Evolutionary conservation across 2,797 vertebrate species (phyloP).

Genomic region (Tapera naevia): DNA sequence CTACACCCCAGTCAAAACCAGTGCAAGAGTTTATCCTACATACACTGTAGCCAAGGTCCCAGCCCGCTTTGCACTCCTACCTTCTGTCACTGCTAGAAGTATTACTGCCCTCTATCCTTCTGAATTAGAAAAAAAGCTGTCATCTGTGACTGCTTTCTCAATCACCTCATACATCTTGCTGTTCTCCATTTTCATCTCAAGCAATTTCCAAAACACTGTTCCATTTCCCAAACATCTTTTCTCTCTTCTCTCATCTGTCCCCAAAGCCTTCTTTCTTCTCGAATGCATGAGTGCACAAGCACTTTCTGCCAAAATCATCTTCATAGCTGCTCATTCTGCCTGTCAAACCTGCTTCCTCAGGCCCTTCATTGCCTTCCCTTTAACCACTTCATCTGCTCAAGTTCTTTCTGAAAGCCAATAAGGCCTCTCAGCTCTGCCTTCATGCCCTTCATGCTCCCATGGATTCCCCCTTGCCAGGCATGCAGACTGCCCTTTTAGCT

Average conservation of each 20-base stretch:
- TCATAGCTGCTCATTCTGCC: neutral
- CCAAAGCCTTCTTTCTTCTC: neutral
- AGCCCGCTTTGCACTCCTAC: neutral
- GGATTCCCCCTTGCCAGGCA: neutral
- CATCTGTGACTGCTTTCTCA: neutral
- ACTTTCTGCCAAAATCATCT: slow-evolving; percentile 7
- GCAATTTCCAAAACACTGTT: neutral
- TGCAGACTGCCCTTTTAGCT: neutral
- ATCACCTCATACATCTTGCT: neutral
- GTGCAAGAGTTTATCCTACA: neutral
- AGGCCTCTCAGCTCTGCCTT: neutral
- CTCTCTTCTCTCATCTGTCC: neutral
- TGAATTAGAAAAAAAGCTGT: neutral
- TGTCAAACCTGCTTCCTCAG: neutral
- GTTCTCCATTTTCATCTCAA: neutral
- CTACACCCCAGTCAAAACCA: too few relatives aligned
- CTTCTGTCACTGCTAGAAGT: neutral
- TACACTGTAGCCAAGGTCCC: neutral
- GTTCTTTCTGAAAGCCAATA: neutral
- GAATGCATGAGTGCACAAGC: neutral
- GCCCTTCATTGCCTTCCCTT: neutral
- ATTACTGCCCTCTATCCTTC: neutral
- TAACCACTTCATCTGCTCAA: neutral
- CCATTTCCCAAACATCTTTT: neutral
- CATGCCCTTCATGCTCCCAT: neutral